Evolutionary conservation across 1,140 invertebrate species (phyloP).

Genomic region (Bombus breviceps): DNA sequence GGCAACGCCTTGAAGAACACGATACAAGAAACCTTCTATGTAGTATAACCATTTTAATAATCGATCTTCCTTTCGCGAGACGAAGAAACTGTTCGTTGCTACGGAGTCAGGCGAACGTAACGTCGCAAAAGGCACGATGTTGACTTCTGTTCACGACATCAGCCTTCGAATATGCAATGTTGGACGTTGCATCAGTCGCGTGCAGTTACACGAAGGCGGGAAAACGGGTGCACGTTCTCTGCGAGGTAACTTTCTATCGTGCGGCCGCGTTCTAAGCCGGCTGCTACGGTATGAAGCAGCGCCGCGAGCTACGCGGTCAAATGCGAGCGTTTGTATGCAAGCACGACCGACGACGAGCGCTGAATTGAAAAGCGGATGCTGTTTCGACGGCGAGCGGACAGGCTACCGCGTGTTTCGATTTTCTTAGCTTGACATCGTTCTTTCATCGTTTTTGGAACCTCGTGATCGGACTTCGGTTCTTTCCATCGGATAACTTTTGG

Average conservation of each 20-base stretch:
- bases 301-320: constrained; percentile 29
- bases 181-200: background rate
- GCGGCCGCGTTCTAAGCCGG: background rate
- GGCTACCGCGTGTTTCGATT: background rate
- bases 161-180: constrained; percentile 16
- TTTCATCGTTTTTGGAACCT: background rate
- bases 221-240: constrained; percentile 5
- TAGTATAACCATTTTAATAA: background rate
- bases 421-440: background rate
- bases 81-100: no score
- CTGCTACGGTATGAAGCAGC: background rate
- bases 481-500: background rate
- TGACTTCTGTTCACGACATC: no score
- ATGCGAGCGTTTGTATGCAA: constrained; percentile 36
- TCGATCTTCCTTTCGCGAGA: background rate
- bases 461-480: background rate
- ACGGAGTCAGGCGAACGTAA: background rate
- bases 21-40: no score
- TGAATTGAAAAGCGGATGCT: constrained; percentile 35
- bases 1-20: no score
- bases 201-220: no score
- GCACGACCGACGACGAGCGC: background rate
- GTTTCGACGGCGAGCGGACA: background rate
- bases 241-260: background rate
- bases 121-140: background rate